phyloP scores from a whole-genome alignment of 2,797 vertebrate genomes.

The Melanotaenia boesemani region DNA sequence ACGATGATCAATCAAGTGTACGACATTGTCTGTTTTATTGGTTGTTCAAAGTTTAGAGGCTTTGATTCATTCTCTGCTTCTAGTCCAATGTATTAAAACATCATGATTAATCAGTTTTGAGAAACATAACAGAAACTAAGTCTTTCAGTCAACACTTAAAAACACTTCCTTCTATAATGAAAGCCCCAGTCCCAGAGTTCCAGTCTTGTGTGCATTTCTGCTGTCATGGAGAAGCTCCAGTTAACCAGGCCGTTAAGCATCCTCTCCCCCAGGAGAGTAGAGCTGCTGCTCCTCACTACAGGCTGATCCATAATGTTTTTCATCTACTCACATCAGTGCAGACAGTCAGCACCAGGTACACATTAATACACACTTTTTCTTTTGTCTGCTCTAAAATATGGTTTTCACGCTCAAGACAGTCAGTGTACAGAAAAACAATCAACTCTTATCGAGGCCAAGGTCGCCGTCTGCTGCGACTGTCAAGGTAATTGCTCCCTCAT shows the following conservation, averaged over 20 bases:
- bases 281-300: conserved; percentile 48
- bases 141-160: not conserved
- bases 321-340: conserved; percentile 50
- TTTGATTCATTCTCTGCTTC: conserved; percentile 27
- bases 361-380: conserved; percentile 1
- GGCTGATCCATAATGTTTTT: conserved; percentile 47
- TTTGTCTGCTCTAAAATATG: not conserved
- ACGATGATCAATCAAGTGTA: conserved; percentile 20
- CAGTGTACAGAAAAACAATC: conserved; percentile 21
- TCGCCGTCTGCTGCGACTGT: conserved; percentile 45
- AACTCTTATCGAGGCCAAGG: conserved; percentile 63
- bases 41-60: conserved; percentile 2
- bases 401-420: not conserved
- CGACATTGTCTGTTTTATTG: not conserved
- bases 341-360: conserved; percentile 20
- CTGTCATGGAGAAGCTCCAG: conserved; percentile 32
- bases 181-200: conserved; percentile 20
- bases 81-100: conserved; percentile 18
- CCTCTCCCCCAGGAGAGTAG: conserved; percentile 37
- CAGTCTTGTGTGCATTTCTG: conserved; percentile 14
- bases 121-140: not conserved
- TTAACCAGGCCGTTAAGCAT: conserved; percentile 24
- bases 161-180: conserved; percentile 13
- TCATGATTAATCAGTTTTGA: conserved; percentile 37
- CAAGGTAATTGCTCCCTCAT: conserved; percentile 55